Evolutionary conservation across 2,888 invertebrate species (phyloP).

Genomic region (Thyatira batis): DNA sequence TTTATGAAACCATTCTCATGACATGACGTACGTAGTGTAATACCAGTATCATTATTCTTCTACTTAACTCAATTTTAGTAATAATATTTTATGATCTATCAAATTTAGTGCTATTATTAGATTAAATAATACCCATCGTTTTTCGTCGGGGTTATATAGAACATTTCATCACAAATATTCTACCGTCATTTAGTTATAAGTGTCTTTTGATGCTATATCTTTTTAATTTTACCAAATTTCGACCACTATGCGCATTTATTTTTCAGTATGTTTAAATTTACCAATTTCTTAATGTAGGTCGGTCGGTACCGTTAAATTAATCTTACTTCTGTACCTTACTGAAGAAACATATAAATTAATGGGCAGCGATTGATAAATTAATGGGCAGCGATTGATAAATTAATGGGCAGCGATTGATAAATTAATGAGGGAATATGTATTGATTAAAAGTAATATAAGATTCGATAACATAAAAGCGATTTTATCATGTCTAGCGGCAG

Average conservation of each 20-base stretch:
- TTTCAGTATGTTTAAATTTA: constrained; percentile 19
- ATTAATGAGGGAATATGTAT: no score
- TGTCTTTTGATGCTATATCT: constrained; percentile 2
- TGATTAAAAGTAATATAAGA: no score
- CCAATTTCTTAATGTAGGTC: background rate
- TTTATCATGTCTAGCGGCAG: background rate
- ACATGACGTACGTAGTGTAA: constrained; percentile 19
- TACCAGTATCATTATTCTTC: constrained; percentile 16
- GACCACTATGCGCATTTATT: constrained; percentile 31
- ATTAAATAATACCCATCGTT: no score
- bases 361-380: background rate
- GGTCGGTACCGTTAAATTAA: background rate
- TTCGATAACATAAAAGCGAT: background rate
- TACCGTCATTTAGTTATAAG: background rate
- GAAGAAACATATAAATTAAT: no score
- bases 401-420: background rate
- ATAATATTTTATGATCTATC: constrained; percentile 19
- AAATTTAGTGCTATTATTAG: constrained; percentile 30
- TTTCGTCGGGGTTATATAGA: no score
- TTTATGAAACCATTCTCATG: constrained; percentile 6
- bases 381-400: background rate
- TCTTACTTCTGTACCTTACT: background rate
- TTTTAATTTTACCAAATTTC: constrained; percentile 13
- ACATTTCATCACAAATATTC: constrained; percentile 28
- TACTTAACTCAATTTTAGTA: constrained; percentile 16